Evolutionary conservation across 2,113 vertebrate species (phyloP).

Genomic region (Myotis yumanensis): DNA sequence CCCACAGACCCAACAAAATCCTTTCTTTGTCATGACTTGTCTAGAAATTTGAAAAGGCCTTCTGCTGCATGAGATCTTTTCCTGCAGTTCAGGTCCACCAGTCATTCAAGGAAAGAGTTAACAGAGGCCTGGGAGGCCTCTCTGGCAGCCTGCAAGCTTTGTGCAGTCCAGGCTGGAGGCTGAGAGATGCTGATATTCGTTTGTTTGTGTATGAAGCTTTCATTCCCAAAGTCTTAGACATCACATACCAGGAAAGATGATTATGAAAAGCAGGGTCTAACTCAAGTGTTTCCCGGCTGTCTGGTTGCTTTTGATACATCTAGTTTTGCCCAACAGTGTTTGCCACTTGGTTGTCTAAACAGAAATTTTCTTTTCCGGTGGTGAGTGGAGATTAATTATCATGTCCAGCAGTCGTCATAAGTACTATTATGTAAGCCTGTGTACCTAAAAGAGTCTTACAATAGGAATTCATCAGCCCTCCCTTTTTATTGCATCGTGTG

Average conservation of each 20-base stretch:
- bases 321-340: conserved; percentile 43
- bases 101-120: conserved; percentile 49
- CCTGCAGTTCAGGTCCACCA: neutral
- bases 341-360: conserved; percentile 48
- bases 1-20: neutral
- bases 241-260: conserved; percentile 56
- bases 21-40: conserved; percentile 32
- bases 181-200: conserved; percentile 46
- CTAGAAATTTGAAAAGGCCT: conserved; percentile 53
- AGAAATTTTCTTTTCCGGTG: conserved; percentile 35
- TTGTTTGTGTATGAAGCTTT: conserved; percentile 60
- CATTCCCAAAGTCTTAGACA: conserved; percentile 61
- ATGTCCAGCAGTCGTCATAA: neutral
- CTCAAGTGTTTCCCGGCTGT: conserved; percentile 45
- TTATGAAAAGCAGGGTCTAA: conserved; percentile 58
- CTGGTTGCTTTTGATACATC: conserved; percentile 25
- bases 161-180: conserved; percentile 6
- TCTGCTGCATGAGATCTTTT: neutral
- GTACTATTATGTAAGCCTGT: neutral
- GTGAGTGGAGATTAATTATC: conserved; percentile 43
- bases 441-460: neutral
- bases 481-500: neutral
- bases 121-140: conserved; percentile 10
- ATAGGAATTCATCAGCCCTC: neutral
- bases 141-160: conserved; percentile 45